Conservation (phyloP, 2,113 vertebrate genomes). For the Bubo blakistoni region DNA sequence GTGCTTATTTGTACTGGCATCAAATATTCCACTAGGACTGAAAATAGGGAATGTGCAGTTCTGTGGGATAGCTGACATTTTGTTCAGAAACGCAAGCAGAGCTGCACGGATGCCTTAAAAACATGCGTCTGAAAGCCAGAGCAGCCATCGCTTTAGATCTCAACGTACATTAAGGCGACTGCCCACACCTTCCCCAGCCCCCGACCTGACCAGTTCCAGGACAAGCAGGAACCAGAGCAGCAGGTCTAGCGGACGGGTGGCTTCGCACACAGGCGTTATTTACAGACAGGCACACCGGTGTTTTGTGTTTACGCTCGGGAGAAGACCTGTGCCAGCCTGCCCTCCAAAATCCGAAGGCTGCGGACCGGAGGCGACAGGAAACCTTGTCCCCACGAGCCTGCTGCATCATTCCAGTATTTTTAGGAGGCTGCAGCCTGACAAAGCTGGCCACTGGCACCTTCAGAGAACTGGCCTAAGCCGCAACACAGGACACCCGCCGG, state of each 20-base stretch:
- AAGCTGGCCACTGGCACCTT: background rate
- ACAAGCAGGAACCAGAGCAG: background rate
- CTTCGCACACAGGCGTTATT: accelerated
- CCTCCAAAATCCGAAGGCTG: accelerated
- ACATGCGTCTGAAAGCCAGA: accelerated
- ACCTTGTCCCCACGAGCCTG: accelerated
- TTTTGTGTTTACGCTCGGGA: background rate
- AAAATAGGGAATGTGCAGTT: background rate
- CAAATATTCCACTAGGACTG: background rate
- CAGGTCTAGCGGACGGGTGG: background rate
- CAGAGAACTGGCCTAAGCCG: accelerated
- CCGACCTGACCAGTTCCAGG: background rate
- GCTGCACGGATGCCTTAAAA: accelerated
- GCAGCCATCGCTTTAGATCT: accelerated
- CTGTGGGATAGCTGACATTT: background rate
- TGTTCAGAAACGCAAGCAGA: background rate
- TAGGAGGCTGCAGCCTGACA: background rate
- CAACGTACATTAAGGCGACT: accelerated
- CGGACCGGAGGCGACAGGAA: accelerated
- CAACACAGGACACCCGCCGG: accelerated
- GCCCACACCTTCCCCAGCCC: background rate
- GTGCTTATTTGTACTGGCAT: slow-evolving; percentile 21
- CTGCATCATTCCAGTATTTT: accelerated
- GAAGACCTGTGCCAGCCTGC: background rate
- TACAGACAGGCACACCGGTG: accelerated